Conservation (phyloP, 2,113 vertebrate species). For the Varanus komodoensis region DNA sequence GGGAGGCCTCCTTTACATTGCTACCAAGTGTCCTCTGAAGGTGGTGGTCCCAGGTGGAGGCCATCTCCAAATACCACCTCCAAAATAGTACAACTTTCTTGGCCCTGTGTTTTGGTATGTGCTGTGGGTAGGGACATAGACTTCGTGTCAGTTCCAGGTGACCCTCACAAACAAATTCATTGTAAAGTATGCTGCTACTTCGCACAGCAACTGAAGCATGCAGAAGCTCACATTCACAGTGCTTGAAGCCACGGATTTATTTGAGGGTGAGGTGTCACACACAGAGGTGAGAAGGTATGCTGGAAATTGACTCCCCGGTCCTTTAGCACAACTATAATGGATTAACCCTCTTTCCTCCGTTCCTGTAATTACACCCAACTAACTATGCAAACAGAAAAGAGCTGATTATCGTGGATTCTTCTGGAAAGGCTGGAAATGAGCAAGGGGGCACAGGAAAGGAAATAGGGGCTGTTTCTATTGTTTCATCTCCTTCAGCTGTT, state of each 20-base stretch:
- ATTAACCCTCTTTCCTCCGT: not conserved
- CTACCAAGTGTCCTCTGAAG: no score
- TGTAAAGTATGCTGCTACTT: not conserved
- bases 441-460: slow-evolving; percentile 12
- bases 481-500: slow-evolving; percentile 47
- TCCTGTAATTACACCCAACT: not conserved
- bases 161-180: not conserved
- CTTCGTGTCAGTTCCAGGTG: not conserved
- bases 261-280: not conserved
- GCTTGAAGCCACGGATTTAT: not conserved
- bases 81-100: no score
- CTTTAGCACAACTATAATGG: fast-evolving
- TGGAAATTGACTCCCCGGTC: not conserved
- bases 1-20: no score
- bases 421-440: not conserved
- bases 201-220: not conserved
- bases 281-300: not conserved
- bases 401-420: not conserved
- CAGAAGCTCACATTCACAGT: not conserved
- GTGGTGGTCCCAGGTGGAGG: no score
- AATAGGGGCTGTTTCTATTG: slow-evolving; percentile 29
- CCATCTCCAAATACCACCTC: no score
- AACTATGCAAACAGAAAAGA: not conserved
- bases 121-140: no score
- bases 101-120: no score